Evolutionary conservation across 2,888 invertebrate genomes (phyloP).

Genomic region (Eristalis pertinax): DNA sequence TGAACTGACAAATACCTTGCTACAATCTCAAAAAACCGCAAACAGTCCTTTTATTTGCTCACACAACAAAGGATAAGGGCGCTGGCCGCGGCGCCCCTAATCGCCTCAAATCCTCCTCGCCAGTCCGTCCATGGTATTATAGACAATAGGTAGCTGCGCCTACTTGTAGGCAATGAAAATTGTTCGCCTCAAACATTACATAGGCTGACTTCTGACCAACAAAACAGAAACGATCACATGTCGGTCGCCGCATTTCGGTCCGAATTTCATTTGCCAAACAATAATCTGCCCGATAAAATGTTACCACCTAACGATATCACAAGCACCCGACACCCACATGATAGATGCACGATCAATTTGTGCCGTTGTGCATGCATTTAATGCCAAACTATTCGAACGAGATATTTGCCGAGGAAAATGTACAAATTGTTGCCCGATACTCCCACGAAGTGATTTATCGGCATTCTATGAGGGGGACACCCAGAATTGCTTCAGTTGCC

Average conservation of each 20-base stretch:
- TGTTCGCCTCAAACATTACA: constrained; percentile 29
- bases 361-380: constrained; percentile 13
- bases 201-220: constrained; percentile 41
- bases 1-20: too few species aligned
- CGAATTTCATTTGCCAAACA: constrained; percentile 39
- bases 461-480: constrained; percentile 25
- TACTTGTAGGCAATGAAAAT: constrained; percentile 36
- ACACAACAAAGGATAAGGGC: too few species aligned
- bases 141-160: not conserved
- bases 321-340: not conserved
- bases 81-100: too few species aligned
- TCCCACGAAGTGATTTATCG: constrained; percentile 63
- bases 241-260: constrained; percentile 7
- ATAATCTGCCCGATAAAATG: constrained; percentile 53
- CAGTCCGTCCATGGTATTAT: not conserved
- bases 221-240: constrained; percentile 45
- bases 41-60: too few species aligned
- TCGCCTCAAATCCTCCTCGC: too few species aligned
- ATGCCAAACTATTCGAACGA: constrained; percentile 19
- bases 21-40: too few species aligned
- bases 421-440: constrained; percentile 41
- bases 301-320: constrained; percentile 43
- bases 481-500: not conserved
- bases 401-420: constrained; percentile 22
- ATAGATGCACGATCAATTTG: constrained; percentile 9